Base-by-base conservation (phyloP, 2,113 vertebrate species). In the Ophiodon elongatus region DNA sequence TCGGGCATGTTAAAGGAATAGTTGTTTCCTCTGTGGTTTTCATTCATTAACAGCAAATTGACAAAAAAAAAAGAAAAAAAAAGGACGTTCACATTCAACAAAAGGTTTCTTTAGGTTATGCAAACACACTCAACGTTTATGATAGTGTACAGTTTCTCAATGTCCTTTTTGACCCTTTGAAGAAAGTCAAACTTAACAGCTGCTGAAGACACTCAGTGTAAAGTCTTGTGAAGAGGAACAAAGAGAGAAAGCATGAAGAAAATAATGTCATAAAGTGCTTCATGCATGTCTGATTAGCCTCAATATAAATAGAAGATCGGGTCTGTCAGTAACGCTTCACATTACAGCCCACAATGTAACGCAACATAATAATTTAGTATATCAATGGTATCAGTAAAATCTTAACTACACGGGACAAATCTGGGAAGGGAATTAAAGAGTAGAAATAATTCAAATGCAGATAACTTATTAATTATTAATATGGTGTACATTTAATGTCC, bases 81-180 rank as follows among this genome's bases (percentile, higher is more conserved):
- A 45, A 45, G 17, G n/a, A 19, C 41, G 6, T 75, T 82, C 45
- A 76, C 56, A 83, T 90, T 89, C 69, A 85, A 50, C 50, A 45
- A 25, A 35, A 5, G 73, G 81, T 86, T 87, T 86, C 67, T 80
- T 39, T 45, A 63, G 79, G 50, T 85, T 85, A 64, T 52, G 68
- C 71, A 83, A 89, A 87, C 76, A 83, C 47, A 70, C 56, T 45
- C 27, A 14, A 35, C 19, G 69, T 59, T 37, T 64, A 1, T 73
- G 33, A 80, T 41, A 43, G 43, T 50, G 56, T 35, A 27, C 27
- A 6, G 47, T 25, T 65, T 47, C 14, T 76, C 35, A 89, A 6
- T 59, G 11, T 35, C 69, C 17, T 41, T 80, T 82, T 59, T 67
- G 25, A 84, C 27, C 52, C 43, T 75, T 69, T 14, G 14, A 43